phyloP scores from a whole-genome alignment of 1,140 invertebrate genomes.

The Atta colombica region DNA sequence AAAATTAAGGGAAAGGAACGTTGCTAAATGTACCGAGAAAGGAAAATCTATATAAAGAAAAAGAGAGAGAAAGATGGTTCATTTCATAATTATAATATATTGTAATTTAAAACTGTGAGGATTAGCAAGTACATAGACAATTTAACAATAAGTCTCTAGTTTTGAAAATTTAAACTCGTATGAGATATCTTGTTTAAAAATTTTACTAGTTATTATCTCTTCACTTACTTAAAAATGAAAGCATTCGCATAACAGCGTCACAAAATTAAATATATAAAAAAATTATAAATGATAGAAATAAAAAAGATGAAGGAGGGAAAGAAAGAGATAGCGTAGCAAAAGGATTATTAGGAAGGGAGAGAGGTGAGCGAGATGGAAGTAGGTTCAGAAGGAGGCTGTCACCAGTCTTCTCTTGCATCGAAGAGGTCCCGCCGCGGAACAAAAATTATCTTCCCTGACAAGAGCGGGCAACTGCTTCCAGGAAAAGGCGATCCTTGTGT shows the following conservation, averaged over 20 bases:
- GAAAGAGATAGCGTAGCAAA: conserved; percentile 3
- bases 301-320: neutral
- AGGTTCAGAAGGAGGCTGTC: conserved; percentile 15
- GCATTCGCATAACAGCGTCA: neutral
- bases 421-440: conserved; percentile 63
- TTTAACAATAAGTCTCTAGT: neutral
- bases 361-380: conserved; percentile 12
- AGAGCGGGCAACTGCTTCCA: conserved; percentile 77
- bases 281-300: neutral
- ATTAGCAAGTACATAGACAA: neutral
- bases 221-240: neutral
- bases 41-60: neutral
- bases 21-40: neutral
- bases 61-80: neutral
- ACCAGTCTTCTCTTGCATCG: conserved; percentile 49
- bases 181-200: neutral
- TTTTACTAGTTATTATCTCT: neutral
- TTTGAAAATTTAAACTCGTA: neutral
- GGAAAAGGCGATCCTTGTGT: conserved; percentile 74
- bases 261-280: neutral
- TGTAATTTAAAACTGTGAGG: neutral
- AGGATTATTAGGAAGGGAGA: conserved; percentile 24
- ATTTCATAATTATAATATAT: neutral
- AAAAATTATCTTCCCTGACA: conserved; percentile 79
- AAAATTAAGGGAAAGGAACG: conserved; percentile 8